Evolutionary conservation across 2,113 vertebrate species (phyloP).

Genomic region (Callipepla squamata): DNA sequence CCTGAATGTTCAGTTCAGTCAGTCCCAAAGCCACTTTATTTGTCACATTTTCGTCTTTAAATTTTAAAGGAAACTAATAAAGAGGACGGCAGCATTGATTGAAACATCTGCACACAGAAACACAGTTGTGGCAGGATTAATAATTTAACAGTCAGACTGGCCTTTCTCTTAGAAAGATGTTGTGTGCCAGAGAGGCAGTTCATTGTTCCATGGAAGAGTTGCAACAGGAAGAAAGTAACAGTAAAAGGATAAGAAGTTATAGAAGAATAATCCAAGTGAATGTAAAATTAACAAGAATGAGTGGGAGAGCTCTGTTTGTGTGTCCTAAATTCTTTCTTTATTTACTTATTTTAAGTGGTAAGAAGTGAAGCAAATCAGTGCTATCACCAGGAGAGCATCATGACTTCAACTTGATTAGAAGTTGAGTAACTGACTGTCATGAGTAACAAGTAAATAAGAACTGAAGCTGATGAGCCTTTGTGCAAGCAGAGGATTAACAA

Average conservation of each 20-base stretch:
- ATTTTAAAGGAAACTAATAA: not conserved
- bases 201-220: not conserved
- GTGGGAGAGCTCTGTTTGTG: no score
- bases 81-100: not conserved
- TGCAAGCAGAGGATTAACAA: not conserved
- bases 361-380: not conserved
- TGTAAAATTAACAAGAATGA: not conserved
- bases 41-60: not conserved
- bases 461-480: not conserved
- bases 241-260: not conserved
- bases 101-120: not conserved
- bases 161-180: not conserved
- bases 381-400: not conserved
- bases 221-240: not conserved
- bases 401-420: not conserved
- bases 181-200: not conserved
- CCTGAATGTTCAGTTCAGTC: not conserved
- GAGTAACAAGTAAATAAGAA: not conserved
- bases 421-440: not conserved
- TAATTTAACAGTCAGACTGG: not conserved
- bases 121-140: not conserved
- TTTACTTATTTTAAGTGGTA: not conserved
- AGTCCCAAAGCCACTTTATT: not conserved
- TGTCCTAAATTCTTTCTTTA: no score
- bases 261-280: not conserved